A percentile compares a stretch with the other conserved stretches of the same genome.
phyloP scores from a whole-genome alignment of 2,888 invertebrate genomes.

The Globia sparganii region DNA sequence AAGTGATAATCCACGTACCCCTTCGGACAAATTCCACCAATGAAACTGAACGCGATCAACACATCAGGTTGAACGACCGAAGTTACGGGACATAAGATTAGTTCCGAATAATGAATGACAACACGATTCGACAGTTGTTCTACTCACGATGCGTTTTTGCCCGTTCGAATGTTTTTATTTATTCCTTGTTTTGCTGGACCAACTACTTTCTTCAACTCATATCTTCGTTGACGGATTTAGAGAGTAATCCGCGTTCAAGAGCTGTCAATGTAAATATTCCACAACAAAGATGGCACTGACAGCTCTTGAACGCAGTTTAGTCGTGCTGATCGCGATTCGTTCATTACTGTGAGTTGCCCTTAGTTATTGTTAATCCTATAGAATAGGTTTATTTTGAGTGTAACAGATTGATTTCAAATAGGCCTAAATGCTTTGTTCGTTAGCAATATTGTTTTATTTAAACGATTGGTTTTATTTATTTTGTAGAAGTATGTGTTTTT shows the following conservation, averaged over 20 bases:
- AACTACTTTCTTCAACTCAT: too few species aligned
- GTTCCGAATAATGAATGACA: too few species aligned
- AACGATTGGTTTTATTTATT: background rate
- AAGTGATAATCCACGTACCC: constrained; percentile 17
- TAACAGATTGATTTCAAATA: background rate
- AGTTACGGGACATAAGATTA: too few species aligned
- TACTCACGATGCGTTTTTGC: too few species aligned
- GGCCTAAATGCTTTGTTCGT: background rate
- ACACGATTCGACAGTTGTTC: too few species aligned
- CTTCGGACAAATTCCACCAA: background rate
- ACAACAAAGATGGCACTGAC: background rate
- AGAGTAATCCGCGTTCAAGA: background rate
- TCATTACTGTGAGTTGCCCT: background rate
- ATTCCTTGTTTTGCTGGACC: too few species aligned
- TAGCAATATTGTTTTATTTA: too few species aligned
- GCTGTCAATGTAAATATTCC: background rate
- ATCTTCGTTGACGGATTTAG: too few species aligned
- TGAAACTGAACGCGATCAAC: background rate
- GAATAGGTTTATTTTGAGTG: background rate
- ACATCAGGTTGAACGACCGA: background rate
- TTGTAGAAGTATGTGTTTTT: background rate
- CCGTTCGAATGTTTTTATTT: too few species aligned
- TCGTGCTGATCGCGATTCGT: background rate
- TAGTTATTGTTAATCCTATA: background rate
- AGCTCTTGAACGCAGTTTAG: background rate